Percentiles rank a stretch among this genome's conserved stretches.
phyloP scores from a whole-genome alignment of 2,113 vertebrate species.

The Solea solea region DNA sequence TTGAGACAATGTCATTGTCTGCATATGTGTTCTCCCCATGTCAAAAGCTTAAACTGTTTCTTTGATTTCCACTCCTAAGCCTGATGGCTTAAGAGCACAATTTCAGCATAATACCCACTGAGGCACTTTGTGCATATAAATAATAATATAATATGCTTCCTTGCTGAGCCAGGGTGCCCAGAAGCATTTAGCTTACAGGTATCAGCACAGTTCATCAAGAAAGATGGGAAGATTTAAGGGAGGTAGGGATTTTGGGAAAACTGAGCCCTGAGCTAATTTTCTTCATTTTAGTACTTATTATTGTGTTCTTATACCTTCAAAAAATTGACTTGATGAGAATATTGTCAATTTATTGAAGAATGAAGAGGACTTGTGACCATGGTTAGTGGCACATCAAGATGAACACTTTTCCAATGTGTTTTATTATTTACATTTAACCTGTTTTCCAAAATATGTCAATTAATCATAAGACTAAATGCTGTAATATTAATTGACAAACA shows the following conservation, averaged over 20 bases:
- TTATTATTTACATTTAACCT: too few relatives aligned
- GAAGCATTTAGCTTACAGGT: slow-evolving; percentile 31
- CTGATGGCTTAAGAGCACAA: slow-evolving; percentile 17
- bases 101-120: slow-evolving; percentile 40
- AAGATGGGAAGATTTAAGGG: slow-evolving; percentile 47
- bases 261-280: slow-evolving; percentile 3
- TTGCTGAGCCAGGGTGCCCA: slow-evolving; percentile 17
- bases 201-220: slow-evolving; percentile 48
- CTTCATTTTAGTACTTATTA: neutral
- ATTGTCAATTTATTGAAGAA: too few relatives aligned
- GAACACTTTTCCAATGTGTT: too few relatives aligned
- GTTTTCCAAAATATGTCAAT: too few relatives aligned
- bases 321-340: too few relatives aligned
- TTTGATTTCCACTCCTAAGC: slow-evolving; percentile 29
- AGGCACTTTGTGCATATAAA: slow-evolving; percentile 47
- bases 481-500: too few relatives aligned
- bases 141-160: slow-evolving; percentile 43
- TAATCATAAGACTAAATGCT: too few relatives aligned
- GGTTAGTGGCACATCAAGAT: too few relatives aligned
- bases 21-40: slow-evolving; percentile 18
- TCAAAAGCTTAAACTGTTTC: slow-evolving; percentile 28
- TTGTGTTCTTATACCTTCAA: neutral
- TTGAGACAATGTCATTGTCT: slow-evolving; percentile 3
- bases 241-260: slow-evolving; percentile 22
- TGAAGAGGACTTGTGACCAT: too few relatives aligned